Base-by-base conservation (phyloP, 2,113 vertebrate genomes). In the Periophthalmus modestus region DNA sequence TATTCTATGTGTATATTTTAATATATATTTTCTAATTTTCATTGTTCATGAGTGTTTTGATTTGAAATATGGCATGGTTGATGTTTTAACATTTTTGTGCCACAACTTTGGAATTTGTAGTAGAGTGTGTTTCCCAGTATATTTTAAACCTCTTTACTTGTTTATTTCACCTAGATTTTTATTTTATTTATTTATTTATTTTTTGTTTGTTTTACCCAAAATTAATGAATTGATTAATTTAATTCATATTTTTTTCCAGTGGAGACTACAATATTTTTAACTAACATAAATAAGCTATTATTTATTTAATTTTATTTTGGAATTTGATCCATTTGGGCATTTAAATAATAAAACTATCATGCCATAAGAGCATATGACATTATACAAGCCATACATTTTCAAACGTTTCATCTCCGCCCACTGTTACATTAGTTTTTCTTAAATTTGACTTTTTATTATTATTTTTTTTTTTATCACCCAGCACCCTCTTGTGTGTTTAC, bases 401-500 rank as follows among this genome's bases (percentile, higher is more conserved):
- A 54, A 57, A 50, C 15, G 2, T 16, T 15, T 50, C 7, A 0
- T 55, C 7, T 55, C 13, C 1, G 7, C 18, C 34, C n/a, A 61
- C 16, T 34, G 47, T 50, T n/a, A n/a, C 52, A 28, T 52, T 15
- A 28, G 7, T 28, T 59, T 59, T 23, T 21, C 10, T 23, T 11
- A 2, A 23, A 23, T 57, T n/a, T n/a, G n/a, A n/a, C n/a, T n/a
- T n/a, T 59, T 59, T 23, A 10, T 12, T 23, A 13, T 2, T n/a
- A 2, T 28, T 2, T 3, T 28, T 28, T 28, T 28, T 28, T 28
- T 28, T 28, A 57, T 73, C 43, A 19, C 46, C 77, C 78, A 73
- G 78, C 71, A 62, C 72, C 47, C 72, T 72, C n/a, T 55, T 78
- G 48, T 80, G 78, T 77, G 76, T 82, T 82, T 85, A 77, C 76